Evolutionary conservation across 2,888 invertebrate species (phyloP).

Genomic region (Osmoderma eremita): DNA sequence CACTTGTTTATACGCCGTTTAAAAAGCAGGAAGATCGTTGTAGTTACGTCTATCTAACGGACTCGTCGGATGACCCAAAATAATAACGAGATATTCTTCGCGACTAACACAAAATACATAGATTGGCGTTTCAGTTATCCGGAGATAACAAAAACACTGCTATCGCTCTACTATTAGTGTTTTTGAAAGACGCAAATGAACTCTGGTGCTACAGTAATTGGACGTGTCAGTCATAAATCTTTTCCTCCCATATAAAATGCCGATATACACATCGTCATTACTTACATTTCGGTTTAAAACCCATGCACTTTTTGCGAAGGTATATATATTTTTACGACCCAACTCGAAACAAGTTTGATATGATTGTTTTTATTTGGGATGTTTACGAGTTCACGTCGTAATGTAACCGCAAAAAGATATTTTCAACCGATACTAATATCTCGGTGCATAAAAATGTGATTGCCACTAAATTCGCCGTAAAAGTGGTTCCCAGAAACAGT

Average conservation of each 20-base stretch:
- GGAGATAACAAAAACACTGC: slow-evolving; percentile 4
- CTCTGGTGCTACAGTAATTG: neutral
- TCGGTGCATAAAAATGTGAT: slow-evolving; percentile 13
- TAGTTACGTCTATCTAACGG: slow-evolving; percentile 13
- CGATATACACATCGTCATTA: neutral
- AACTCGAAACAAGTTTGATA: slow-evolving; percentile 1
- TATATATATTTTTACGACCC: neutral
- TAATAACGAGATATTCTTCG: slow-evolving; percentile 14
- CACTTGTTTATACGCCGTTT: slow-evolving; percentile 28
- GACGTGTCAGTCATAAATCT: neutral
- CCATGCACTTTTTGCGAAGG: neutral
- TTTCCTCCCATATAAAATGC: neutral
- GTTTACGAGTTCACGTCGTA: neutral
- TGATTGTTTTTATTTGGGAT: neutral
- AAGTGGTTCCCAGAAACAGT: slow-evolving; percentile 18
- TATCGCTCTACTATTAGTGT: neutral
- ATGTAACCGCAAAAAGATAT: neutral
- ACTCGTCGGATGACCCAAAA: slow-evolving; percentile 15
- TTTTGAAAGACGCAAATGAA: neutral
- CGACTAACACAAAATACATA: neutral
- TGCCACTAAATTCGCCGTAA: slow-evolving; percentile 6
- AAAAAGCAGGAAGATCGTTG: slow-evolving; percentile 29
- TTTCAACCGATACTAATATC: slow-evolving; percentile 1
- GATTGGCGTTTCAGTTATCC: slow-evolving; percentile 25
- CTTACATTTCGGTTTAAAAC: slow-evolving; percentile 4